These are phyloP conservation scores for Ictalurus furcatus DNA, from an alignment of 2,113 vertebrate species.

Conservation along the genomic window DNA sequence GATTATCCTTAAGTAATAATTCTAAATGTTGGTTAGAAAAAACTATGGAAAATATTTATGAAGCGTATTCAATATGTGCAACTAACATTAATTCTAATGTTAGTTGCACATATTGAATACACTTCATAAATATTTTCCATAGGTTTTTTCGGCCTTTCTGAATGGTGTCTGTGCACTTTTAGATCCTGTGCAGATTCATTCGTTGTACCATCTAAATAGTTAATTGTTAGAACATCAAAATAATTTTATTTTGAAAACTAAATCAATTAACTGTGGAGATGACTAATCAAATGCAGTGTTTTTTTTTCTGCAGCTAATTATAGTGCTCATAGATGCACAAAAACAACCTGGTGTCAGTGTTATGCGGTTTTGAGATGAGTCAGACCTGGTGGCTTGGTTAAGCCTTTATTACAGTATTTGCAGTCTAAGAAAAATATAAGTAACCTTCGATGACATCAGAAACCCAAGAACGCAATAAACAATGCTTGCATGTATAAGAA, in stretches of 20 bases:
- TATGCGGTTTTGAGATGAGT: constrained; percentile 1
- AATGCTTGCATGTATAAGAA: not conserved
- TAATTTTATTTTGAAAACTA: not conserved
- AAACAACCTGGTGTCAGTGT: not conserved
- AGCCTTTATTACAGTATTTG: constrained; percentile 32
- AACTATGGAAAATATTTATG: no score
- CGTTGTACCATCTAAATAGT: not conserved
- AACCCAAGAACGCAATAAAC: not conserved
- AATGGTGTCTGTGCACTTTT: constrained; percentile 3
- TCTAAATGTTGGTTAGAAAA: no score
- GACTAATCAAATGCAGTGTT: not conserved
- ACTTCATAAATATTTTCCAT: no score
- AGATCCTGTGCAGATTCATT: not conserved
- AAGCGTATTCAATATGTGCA: no score
- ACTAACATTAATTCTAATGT: no score
- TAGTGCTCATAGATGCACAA: not conserved
- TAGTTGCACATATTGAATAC: no score
- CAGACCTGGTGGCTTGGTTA: not conserved
- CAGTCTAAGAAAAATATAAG: constrained; percentile 28
- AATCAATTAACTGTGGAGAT: not conserved
- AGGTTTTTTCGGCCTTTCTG: not conserved
- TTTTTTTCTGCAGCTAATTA: not conserved
- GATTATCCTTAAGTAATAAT: no score
- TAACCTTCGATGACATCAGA: not conserved
- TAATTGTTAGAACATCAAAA: not conserved